phyloP scores from a whole-genome alignment of 2,888 invertebrate genomes.

The Tanypteryx hageni region DNA sequence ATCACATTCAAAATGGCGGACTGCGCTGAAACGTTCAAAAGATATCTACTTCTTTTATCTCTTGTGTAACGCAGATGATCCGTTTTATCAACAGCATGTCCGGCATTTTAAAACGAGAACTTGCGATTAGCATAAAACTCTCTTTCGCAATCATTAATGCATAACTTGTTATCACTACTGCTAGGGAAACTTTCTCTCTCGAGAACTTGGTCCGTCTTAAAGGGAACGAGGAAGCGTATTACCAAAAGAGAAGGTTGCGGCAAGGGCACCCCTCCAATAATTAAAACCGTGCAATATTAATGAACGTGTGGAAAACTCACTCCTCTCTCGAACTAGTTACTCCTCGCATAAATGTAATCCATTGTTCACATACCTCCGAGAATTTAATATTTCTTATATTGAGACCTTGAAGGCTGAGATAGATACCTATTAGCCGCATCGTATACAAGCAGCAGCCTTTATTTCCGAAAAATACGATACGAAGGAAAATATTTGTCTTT shows the following conservation, averaged over 20 bases:
- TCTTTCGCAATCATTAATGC: constrained; percentile 49
- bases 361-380: not conserved
- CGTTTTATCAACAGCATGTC: too few relatives aligned
- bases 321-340: not conserved
- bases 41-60: too few relatives aligned
- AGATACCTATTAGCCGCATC: not conserved
- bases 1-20: too few relatives aligned
- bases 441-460: not conserved
- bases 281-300: constrained; percentile 56
- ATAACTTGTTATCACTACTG: constrained; percentile 31
- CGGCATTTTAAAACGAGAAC: not conserved
- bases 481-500: too few relatives aligned
- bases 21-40: too few relatives aligned
- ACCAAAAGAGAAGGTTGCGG: not conserved
- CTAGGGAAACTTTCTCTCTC: not conserved
- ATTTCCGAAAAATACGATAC: not conserved
- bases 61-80: too few relatives aligned
- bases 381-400: not conserved
- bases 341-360: not conserved
- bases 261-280: constrained; percentile 29
- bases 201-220: not conserved
- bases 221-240: not conserved
- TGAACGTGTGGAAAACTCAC: constrained; percentile 13
- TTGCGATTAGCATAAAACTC: constrained; percentile 34
- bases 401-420: not conserved